These are phyloP conservation scores for Heterodera filipjevi DNA, from an alignment of 2,888 invertebrate genomes.

Conservation along the genomic window DNA sequence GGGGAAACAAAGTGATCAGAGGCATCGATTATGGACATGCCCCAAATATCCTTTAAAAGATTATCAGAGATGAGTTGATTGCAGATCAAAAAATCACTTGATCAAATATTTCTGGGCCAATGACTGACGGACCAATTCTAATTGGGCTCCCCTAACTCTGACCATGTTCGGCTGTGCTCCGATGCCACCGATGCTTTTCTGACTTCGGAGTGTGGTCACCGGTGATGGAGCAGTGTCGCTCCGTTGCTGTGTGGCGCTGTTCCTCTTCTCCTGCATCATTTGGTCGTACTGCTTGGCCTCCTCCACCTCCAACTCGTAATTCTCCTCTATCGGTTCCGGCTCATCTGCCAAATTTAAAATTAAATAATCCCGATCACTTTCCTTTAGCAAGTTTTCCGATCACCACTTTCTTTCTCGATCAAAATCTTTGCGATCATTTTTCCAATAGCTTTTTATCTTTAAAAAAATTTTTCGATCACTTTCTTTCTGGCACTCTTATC, in stretches of 20 bases:
- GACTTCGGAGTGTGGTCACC: background rate
- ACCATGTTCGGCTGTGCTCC: background rate
- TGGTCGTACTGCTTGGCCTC: slow-evolving; percentile 47
- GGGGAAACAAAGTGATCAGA: background rate
- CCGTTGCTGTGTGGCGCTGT: background rate
- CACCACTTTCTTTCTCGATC: too few species aligned
- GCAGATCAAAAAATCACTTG: too few species aligned
- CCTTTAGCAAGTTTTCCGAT: too few species aligned
- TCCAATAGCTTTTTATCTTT: too few species aligned
- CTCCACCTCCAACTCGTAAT: slow-evolving; percentile 51
- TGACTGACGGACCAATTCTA: too few species aligned
- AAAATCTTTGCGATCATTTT: too few species aligned
- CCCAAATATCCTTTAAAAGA: too few species aligned
- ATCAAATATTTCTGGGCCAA: too few species aligned
- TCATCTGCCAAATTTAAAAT: slow-evolving; percentile 27
- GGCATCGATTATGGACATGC: background rate
- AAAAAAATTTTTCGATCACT: background rate
- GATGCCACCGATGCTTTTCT: slow-evolving; percentile 3
- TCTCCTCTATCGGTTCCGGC: slow-evolving; percentile 53
- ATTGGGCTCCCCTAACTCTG: too few species aligned
- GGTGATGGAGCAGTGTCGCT: background rate
- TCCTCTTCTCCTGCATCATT: slow-evolving; percentile 35
- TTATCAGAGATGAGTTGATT: too few species aligned
- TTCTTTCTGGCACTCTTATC: background rate
- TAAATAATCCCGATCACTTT: too few species aligned